phyloP scores from a whole-genome alignment of 2,113 vertebrate species.

The Pseudorasbora parva region DNA sequence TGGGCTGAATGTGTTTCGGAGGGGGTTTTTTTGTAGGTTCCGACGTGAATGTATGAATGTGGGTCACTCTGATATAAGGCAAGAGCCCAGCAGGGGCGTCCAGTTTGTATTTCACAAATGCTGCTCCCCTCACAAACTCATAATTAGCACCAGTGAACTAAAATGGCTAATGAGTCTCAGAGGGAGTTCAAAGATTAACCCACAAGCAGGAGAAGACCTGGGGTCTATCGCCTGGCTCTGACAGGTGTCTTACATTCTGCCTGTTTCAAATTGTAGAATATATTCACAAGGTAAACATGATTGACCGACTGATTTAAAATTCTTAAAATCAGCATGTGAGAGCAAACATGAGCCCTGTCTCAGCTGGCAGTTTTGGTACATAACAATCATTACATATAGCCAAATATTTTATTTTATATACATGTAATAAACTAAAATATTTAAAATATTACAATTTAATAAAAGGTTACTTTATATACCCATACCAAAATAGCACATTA shows the following conservation, averaged over 20 bases:
- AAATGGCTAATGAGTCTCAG: neutral
- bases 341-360: neutral
- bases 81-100: slow-evolving; percentile 22
- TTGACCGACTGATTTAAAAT: neutral
- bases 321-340: neutral
- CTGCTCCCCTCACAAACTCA: slow-evolving; percentile 2
- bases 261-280: neutral
- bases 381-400: neutral
- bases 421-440: neutral
- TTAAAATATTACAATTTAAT: too few species aligned
- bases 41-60: slow-evolving; percentile 6
- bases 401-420: neutral
- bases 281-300: neutral
- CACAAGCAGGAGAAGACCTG: neutral
- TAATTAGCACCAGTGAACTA: slow-evolving; percentile 19
- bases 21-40: neutral
- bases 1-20: slow-evolving; percentile 13
- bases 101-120: slow-evolving; percentile 5
- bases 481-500: too few species aligned
- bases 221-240: neutral
- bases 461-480: too few species aligned
- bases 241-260: neutral
- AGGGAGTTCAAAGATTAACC: slow-evolving; percentile 21
- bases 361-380: neutral
- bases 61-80: slow-evolving; percentile 3